Conservation (phyloP, 2,888 invertebrate genomes). For the Noctuana brunneofusca region DNA sequence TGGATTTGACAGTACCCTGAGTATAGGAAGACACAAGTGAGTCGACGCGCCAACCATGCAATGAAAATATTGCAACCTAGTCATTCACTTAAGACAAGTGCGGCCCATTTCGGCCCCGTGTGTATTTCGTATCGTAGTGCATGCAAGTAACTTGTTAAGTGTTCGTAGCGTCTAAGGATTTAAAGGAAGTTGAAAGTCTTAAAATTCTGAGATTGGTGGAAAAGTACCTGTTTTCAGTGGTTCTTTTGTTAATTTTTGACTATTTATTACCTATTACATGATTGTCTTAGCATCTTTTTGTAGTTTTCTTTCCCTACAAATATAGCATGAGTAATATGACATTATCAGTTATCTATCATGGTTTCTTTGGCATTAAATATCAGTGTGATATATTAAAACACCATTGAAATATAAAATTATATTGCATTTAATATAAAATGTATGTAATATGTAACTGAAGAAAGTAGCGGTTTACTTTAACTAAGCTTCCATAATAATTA, state of each 20-base stretch:
- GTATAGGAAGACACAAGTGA: constrained; percentile 46
- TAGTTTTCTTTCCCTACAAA: constrained; percentile 60
- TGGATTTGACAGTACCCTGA: constrained; percentile 44
- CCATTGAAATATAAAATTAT: constrained; percentile 69
- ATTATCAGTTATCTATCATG: too few species aligned
- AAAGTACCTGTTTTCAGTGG: constrained; percentile 81
- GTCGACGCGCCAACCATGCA: constrained; percentile 52
- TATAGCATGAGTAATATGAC: too few species aligned
- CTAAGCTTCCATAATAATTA: constrained; percentile 57
- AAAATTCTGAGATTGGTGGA: constrained; percentile 79
- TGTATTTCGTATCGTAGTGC: constrained; percentile 76
- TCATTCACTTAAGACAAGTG: constrained; percentile 79
- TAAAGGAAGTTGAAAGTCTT: constrained; percentile 70
- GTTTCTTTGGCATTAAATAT: background rate
- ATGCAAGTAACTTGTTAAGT: constrained; percentile 80
- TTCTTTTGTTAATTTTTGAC: constrained; percentile 83
- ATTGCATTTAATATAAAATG: constrained; percentile 79
- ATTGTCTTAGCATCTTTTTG: constrained; percentile 78
- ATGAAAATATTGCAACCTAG: constrained; percentile 77
- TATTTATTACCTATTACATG: constrained; percentile 81
- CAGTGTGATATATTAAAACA: constrained; percentile 36
- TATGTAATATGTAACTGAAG: constrained; percentile 77
- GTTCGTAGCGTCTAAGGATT: constrained; percentile 81
- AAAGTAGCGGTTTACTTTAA: constrained; percentile 53
- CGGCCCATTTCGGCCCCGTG: constrained; percentile 53